These are phyloP conservation scores for Spilogale gracilis DNA, from an alignment of 2,113 vertebrate species.

Conservation along the genomic window DNA sequence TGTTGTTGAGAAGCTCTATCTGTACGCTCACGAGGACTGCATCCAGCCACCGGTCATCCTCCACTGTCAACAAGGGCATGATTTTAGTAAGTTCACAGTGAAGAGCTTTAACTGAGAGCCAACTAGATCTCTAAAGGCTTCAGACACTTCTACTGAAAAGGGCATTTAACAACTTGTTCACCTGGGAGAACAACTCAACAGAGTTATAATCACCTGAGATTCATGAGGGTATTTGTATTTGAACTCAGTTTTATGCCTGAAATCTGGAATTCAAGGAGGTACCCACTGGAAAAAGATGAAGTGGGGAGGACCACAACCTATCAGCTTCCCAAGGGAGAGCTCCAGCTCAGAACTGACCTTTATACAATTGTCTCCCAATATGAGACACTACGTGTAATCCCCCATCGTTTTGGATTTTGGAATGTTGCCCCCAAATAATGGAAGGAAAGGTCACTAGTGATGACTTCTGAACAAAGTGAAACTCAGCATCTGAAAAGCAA, in stretches of 20 bases:
- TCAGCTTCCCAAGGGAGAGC: background rate
- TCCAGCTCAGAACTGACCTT: background rate
- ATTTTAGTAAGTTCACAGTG: background rate
- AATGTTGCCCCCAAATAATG: background rate
- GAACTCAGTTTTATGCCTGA: background rate
- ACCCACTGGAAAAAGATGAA: slow-evolving; percentile 5
- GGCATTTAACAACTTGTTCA: background rate
- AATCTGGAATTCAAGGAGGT: background rate
- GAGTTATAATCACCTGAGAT: background rate
- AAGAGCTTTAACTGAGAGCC: background rate
- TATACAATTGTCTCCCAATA: background rate
- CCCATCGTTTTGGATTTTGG: background rate
- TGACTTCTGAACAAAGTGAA: slow-evolving; percentile 16
- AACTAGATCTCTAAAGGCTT: background rate
- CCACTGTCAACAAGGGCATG: background rate
- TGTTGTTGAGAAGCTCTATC: rapidly evolving
- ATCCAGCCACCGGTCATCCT: background rate
- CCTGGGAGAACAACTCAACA: background rate
- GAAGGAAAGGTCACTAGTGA: background rate
- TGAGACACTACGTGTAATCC: background rate
- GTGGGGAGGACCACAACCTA: background rate
- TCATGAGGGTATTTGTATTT: background rate
- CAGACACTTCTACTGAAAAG: background rate
- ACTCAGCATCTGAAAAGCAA: background rate
- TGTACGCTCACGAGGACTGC: background rate